Percentiles rank a stretch among this genome's conserved stretches.
These are phyloP conservation scores for Ceriagrion tenellum DNA, from an alignment of 2,888 invertebrate species.

Conservation along the genomic window DNA sequence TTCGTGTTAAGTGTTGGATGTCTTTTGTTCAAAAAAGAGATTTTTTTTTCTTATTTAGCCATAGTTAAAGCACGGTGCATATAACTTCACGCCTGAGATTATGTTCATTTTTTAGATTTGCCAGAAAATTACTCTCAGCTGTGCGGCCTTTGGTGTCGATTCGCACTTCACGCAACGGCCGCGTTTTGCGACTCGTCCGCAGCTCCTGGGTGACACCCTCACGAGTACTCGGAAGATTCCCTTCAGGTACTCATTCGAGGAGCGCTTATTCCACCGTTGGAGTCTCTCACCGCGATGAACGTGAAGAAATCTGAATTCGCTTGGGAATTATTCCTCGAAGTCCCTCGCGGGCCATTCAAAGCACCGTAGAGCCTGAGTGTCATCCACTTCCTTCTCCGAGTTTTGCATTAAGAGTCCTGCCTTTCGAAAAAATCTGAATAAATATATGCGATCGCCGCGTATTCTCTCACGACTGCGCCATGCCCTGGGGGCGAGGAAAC, in stretches of 20 bases:
- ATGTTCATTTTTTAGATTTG: background rate
- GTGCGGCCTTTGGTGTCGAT: background rate
- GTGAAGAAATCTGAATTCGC: background rate
- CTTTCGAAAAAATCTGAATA: constrained; percentile 43
- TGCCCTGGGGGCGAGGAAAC: background rate
- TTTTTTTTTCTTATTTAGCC: too few species aligned
- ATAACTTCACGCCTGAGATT: background rate
- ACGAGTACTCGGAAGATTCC: background rate
- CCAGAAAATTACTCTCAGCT: background rate
- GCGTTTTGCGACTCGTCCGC: background rate
- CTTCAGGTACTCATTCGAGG: background rate
- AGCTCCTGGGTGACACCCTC: too few species aligned
- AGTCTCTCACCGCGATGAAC: background rate
- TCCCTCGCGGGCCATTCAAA: constrained; percentile 29
- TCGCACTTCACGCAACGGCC: background rate
- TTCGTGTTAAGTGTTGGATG: too few species aligned
- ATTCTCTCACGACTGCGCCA: background rate
- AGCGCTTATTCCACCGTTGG: constrained; percentile 19
- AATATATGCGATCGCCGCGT: background rate
- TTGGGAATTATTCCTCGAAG: background rate
- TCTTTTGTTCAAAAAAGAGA: too few species aligned
- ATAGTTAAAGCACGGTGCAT: too few species aligned
- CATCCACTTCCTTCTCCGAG: constrained; percentile 54
- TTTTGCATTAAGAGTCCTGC: constrained; percentile 50
- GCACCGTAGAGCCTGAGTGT: constrained; percentile 32